Evolutionary conservation across 2,797 vertebrate species (phyloP), one percentile per base, ranked within the genome.

Genomic region (Allobates femoralis): DNA sequence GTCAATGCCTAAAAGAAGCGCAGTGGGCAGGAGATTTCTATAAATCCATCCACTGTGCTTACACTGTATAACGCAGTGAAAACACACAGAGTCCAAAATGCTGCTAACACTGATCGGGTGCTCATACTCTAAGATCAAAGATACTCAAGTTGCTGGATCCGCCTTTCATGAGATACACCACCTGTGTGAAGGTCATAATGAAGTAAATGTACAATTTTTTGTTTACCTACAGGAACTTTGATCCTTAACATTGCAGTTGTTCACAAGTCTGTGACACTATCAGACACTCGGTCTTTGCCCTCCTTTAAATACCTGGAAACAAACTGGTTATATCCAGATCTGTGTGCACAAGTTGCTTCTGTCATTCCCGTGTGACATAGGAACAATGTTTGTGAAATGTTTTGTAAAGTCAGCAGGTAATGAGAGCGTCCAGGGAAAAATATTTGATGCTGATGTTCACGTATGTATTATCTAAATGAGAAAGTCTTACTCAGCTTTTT

Each of bases 311-410:
- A 28, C 58, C 32, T 77, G 46, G 46, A 28, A 77, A 55, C 23
- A 82, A 86, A 77, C 85, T 82, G 79, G 85, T 77, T 82, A 6
- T 77, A 86, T 86, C 85, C 51, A 67, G 79, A 28, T 75, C 53
- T 74, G 41, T 80, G 56, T 73, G 74, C 26, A 60, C 77, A 62
- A 56, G 34, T 53, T 80, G 53, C 51, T 64, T 11, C 14, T 75
- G 15, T 75, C 69, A 51, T 64, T 81, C 79, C 16, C 28, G 21
- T 73, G 55, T 75, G 67, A 80, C 55, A 86, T 51, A 5, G 67
- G 21, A 53, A 74, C n/a, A 74, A 73, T 85, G 28, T 32, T n/a
- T 77, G 19, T 60, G 26, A 78, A 50, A 62, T 84, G 11, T 81
- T 75, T 28, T 32, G 60, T 12, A 10, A 11, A 41, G 37, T 76